These are phyloP conservation scores for Aspidapion aeneum DNA, from an alignment of 2,888 invertebrate species.

Conservation along the genomic window DNA sequence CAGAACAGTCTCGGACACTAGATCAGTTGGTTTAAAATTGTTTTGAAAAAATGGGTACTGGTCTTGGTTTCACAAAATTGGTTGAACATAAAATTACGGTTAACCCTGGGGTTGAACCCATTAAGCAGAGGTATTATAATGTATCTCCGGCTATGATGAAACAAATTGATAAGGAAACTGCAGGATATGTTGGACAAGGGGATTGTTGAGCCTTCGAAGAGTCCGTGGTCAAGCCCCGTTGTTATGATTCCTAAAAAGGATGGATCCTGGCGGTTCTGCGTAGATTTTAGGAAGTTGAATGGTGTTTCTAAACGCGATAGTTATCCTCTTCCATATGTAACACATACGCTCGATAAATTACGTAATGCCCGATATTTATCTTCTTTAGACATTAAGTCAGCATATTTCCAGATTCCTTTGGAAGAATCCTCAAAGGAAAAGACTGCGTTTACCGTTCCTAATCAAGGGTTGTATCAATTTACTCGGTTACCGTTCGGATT, in stretches of 20 bases:
- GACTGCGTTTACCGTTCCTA: constrained; percentile 25
- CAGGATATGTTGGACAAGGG: no score
- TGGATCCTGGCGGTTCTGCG: no score
- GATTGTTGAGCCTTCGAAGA: no score
- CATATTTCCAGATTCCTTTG: constrained; percentile 1
- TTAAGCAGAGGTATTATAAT: constrained; percentile 10
- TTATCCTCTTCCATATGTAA: constrained; percentile 36
- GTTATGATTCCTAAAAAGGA: no score
- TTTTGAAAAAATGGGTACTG: constrained; percentile 1
- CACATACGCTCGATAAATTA: constrained; percentile 34
- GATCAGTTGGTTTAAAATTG: constrained; percentile 6
- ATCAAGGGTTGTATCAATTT: constrained; percentile 34
- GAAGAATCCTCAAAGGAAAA: neutral
- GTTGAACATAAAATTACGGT: constrained; percentile 6
- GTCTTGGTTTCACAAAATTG: no score
- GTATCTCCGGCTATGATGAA: no score
- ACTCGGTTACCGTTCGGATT: constrained; percentile 35
- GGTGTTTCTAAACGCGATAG: constrained; percentile 34
- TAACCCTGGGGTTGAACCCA: constrained; percentile 4
- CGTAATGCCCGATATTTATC: constrained; percentile 33
- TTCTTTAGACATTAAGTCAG: constrained; percentile 28
- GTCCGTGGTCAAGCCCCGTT: no score
- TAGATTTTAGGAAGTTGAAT: constrained; percentile 36
- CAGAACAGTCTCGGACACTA: no score
- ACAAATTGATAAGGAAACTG: no score